Percentiles rank a stretch among this genome's conserved stretches.
phyloP scores from a whole-genome alignment of 2,113 vertebrate species.

The Microtus montanus region DNA sequence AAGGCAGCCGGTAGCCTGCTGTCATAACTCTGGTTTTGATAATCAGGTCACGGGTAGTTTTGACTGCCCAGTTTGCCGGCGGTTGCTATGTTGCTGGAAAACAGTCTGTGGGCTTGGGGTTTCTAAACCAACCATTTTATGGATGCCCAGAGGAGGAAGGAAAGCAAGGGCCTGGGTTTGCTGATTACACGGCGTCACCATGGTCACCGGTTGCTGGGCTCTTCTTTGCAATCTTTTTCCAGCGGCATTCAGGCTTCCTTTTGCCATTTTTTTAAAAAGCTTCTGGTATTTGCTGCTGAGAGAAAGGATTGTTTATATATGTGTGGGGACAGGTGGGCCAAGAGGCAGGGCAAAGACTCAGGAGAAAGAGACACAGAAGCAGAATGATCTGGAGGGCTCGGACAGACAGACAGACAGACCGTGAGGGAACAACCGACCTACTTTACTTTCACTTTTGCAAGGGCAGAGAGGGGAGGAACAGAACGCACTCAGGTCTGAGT shows the following conservation, averaged over 20 bases:
- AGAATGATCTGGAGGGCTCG: background rate
- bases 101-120: conserved; percentile 57
- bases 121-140: conserved; percentile 67
- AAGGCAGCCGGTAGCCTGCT: background rate
- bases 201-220: conserved; percentile 44
- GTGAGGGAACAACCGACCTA: background rate
- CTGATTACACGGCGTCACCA: conserved; percentile 66
- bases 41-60: conserved; percentile 12
- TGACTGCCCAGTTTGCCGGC: conserved; percentile 6
- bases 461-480: background rate
- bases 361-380: background rate
- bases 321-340: background rate
- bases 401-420: too few relatives aligned
- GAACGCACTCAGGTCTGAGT: background rate
- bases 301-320: background rate
- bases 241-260: conserved; percentile 14
- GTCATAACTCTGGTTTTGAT: conserved; percentile 39
- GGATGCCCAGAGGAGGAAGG: conserved; percentile 62
- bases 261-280: background rate
- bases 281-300: conserved; percentile 51
- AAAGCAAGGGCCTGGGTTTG: conserved; percentile 58
- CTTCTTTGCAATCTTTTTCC: background rate
- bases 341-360: background rate
- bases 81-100: conserved; percentile 72
- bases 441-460: conserved; percentile 31